Conservation (phyloP, 2,113 vertebrate species). For the Calcarius ornatus region DNA sequence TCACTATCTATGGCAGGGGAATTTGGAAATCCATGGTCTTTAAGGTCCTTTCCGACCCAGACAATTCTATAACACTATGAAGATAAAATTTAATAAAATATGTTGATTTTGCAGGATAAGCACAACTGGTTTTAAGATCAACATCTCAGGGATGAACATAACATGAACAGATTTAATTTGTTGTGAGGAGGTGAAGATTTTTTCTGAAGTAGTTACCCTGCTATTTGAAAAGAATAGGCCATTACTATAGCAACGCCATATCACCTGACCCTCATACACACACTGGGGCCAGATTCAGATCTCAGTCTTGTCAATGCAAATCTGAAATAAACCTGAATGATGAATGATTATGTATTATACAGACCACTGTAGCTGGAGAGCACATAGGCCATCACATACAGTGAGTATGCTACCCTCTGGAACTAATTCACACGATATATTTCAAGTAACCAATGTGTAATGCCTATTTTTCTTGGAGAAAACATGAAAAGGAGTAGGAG, state of each 20-base stretch:
- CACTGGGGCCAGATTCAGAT: neutral
- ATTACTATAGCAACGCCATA: neutral
- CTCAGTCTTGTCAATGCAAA: neutral
- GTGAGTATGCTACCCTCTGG: neutral
- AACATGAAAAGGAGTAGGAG: neutral
- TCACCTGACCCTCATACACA: neutral
- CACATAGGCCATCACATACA: neutral
- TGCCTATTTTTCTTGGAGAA: neutral
- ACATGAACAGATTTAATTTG: constrained; percentile 7
- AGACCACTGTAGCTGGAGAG: neutral
- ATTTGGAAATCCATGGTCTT: neutral
- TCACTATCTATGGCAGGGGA: neutral
- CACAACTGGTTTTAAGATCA: constrained; percentile 19
- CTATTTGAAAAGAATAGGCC: constrained; percentile 11
- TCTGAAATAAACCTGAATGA: neutral
- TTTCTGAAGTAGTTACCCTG: neutral
- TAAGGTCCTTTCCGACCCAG: neutral
- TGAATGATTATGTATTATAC: neutral
- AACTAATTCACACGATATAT: neutral
- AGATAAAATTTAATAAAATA: constrained; percentile 17
- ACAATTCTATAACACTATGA: neutral
- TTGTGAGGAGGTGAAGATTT: neutral
- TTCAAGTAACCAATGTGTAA: neutral
- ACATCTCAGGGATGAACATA: neutral
- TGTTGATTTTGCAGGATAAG: neutral